Evolutionary conservation across 2,888 invertebrate genomes (phyloP).

Genomic region (Selenia dentaria): DNA sequence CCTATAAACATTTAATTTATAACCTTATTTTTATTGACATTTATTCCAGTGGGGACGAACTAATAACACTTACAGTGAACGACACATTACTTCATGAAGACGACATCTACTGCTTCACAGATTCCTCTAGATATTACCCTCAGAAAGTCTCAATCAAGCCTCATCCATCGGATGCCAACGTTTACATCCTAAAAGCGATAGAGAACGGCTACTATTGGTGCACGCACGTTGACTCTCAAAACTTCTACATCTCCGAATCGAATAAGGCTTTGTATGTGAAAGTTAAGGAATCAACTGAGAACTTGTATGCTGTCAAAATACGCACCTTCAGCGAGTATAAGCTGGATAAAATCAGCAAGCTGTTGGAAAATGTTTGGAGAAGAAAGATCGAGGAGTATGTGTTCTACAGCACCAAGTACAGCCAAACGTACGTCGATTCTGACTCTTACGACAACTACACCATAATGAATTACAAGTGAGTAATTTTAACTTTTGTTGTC

Average conservation of each 20-base stretch:
- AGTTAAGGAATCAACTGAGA: slow-evolving; percentile 50
- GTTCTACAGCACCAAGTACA: slow-evolving; percentile 58
- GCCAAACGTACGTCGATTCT: slow-evolving; percentile 40
- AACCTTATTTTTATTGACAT: no score
- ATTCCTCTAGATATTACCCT: slow-evolving; percentile 59
- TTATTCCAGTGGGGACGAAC: slow-evolving; percentile 50
- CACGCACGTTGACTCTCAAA: slow-evolving; percentile 52
- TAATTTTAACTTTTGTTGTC: no score
- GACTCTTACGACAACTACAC: slow-evolving; percentile 27
- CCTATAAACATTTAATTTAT: no score
- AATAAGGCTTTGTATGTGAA: slow-evolving; percentile 61
- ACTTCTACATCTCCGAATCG: slow-evolving; percentile 54
- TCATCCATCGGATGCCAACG: slow-evolving; percentile 37
- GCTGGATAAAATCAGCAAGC: slow-evolving; percentile 33
- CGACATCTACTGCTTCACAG: slow-evolving; percentile 67
- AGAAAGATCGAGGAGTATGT: slow-evolving; percentile 62
- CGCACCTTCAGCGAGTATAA: slow-evolving; percentile 39
- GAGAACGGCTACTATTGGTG: slow-evolving; percentile 78
- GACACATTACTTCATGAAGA: slow-evolving; percentile 32
- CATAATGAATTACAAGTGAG: slow-evolving; percentile 22
- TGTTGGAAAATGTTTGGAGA: slow-evolving; percentile 46
- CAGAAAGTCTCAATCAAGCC: slow-evolving; percentile 43
- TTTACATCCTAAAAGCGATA: slow-evolving; percentile 50
- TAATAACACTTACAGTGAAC: slow-evolving; percentile 51
- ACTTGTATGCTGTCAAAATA: slow-evolving; percentile 62